Conservation (phyloP, 2,888 invertebrate species). For the Nephrocerus scutellatus region DNA sequence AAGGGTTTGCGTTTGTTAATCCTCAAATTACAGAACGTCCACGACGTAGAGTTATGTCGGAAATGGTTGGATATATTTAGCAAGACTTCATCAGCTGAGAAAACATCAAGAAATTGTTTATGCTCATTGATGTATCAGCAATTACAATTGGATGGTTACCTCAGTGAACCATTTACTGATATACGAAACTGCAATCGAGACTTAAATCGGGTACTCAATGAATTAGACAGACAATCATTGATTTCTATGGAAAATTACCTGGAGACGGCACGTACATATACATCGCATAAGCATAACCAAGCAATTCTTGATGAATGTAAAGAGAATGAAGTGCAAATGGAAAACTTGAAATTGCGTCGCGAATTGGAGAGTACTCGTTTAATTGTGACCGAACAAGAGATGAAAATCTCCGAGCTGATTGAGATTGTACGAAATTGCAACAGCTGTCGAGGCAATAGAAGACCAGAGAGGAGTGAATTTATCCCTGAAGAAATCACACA, state of each 20-base stretch:
- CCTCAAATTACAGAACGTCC: slow-evolving; percentile 22
- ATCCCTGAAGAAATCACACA: too few species aligned
- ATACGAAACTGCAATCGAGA: slow-evolving; percentile 23
- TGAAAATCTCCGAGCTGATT: slow-evolving; percentile 24
- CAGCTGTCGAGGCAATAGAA: too few species aligned
- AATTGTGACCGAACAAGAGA: slow-evolving; percentile 24
- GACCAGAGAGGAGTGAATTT: too few species aligned
- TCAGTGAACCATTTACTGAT: slow-evolving; percentile 32
- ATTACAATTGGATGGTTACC: slow-evolving; percentile 21
- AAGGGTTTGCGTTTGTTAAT: slow-evolving; percentile 25
- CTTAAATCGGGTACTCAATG: slow-evolving; percentile 24
- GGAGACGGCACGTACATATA: too few species aligned
- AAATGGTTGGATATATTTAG: slow-evolving; percentile 39
- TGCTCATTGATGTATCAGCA: slow-evolving; percentile 36
- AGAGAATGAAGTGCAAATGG: slow-evolving; percentile 15
- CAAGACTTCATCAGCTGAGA: slow-evolving; percentile 27
- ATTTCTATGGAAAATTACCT: too few species aligned
- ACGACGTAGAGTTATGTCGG: slow-evolving; percentile 29
- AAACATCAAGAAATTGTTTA: slow-evolving; percentile 36
- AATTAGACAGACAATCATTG: slow-evolving; percentile 22
- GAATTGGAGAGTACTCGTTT: slow-evolving; percentile 23
- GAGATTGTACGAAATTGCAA: slow-evolving; percentile 24
- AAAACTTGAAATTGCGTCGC: slow-evolving; percentile 18
- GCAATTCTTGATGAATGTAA: slow-evolving; percentile 12
- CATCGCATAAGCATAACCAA: not conserved